Evolutionary conservation across 2,888 invertebrate species (phyloP), one percentile per base, ranked within the genome.

Genomic region (Bedellia somnulentella): DNA sequence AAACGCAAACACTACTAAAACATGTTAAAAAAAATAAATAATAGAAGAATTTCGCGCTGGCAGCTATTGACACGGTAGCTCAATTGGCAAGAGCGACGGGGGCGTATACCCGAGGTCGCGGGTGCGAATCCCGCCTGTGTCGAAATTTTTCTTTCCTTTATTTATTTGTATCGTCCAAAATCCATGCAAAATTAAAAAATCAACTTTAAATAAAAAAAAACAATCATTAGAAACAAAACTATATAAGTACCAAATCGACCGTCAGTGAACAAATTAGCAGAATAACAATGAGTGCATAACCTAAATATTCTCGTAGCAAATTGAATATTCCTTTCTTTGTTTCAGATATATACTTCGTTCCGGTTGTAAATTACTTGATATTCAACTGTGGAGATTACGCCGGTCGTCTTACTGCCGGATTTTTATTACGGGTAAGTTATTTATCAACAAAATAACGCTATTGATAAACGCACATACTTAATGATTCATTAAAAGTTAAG

Each of bases 381-480:
- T 95, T 94, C 58, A 95, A 93, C 56, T 79, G 85, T 26, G 91
- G 89, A 3, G 96, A 97, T 66, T 93, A 93, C 48, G 52, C 86
- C 4, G 96, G 96, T 4, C 79, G 96, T 40, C 68, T 92, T 13
- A 60, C 87, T 4, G 89, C 93, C 32, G 92, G 92, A 17, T 77
- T 83, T 45, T 47, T 89, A 15, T 79, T 86, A 47, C 80, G 81
- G 76, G 92, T 91, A 64, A 68, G 66, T 56, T 31, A 12, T 12
- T 18, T 9, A 9, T 9, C 5, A 18, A 6, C 18, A 18, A 18
- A 18, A 5, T 18, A 6, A 18, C 18, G 5, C 5, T 18, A 18
- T 18, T 5, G 5, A 18, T 18, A 18, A 18, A 18, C 18, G 5
- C 5, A n/a, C n/a, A n/a, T n/a, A n/a, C n/a, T n/a, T n/a, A n/a